Base-by-base conservation (phyloP, 2,797 vertebrate species). In the Etheostoma perlongum region DNA sequence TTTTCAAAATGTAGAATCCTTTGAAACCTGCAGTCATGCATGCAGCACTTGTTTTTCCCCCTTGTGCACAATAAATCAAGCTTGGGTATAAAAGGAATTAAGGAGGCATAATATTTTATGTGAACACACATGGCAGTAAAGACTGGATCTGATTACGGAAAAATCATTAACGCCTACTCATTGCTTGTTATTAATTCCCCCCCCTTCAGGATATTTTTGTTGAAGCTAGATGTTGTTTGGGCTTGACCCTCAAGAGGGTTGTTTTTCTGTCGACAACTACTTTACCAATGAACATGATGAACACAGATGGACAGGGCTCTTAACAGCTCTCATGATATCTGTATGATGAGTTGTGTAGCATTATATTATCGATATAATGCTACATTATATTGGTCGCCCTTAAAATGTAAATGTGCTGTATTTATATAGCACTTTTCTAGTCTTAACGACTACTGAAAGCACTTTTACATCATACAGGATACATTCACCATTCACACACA, bases 181-280 rank as follows among this genome's bases (percentile, higher is more conserved):
- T 62, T 65, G 52, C 53, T 64, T 61, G 30, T 25, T 25, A 25
- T 65, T 49, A n/a, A 25, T 51, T 21, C 14, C 16, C 21, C 21
- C 15, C 4, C 36, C 51, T 6, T 19, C 21, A n/a, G 51, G 55
- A 23, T 55, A 7, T 13, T 18, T 55, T 51, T 52, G 2, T 36
- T 25, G 15, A 25, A 30, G 62, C 33, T 81, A 66, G 21, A 67
- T 74, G 62, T 42, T 64, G 52, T 51, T 64, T 75, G 48, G 15
- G 44, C 10, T 54, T 6, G 5, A 30, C 16, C 36, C 57, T 13
- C 48, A 15, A 14, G 57, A 49, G 27, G 25, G 46, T 36, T 64
- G n/a, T 58, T 72, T 54, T 73, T 40, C 15, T 68, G 51, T 58
- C 9, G 2, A 52, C 42, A 58, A 0, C 21, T 55, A 23, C 44